Evolutionary conservation across 2,797 vertebrate genomes (phyloP).

Genomic region (Podarcis siculus): DNA sequence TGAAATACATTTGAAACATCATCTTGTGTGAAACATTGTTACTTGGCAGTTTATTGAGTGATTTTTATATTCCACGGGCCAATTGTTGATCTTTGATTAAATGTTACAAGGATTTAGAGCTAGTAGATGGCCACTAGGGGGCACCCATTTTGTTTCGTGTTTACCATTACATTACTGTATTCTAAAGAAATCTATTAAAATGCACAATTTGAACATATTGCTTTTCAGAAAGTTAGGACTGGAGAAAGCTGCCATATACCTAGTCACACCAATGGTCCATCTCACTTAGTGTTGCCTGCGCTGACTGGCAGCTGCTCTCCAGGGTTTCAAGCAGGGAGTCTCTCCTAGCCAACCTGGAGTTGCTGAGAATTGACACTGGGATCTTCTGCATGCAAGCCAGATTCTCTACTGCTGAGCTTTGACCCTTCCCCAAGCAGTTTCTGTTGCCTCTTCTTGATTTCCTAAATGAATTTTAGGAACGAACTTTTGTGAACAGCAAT

Average conservation of each 20-base stretch:
- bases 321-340: too few species aligned
- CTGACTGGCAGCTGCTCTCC: too few species aligned
- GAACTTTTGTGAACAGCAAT: not conserved
- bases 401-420: too few species aligned
- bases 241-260: too few species aligned
- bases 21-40: not conserved
- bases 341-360: too few species aligned
- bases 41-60: not conserved
- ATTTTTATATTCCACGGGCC: not conserved
- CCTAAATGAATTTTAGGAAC: not conserved
- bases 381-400: too few species aligned
- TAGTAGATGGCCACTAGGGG: not conserved
- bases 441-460: not conserved
- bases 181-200: not conserved
- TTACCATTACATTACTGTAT: not conserved
- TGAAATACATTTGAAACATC: not conserved
- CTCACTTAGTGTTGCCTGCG: too few species aligned
- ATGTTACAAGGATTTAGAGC: not conserved
- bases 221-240: not conserved
- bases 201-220: not conserved
- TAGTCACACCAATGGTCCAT: too few species aligned
- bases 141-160: not conserved
- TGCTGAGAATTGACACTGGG: too few species aligned
- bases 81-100: not conserved
- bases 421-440: not conserved